A percentile compares a stretch with the other conserved stretches of the same genome.
Evolutionary conservation across 2,888 invertebrate genomes (phyloP).

Genomic region (Deroplatys truncata): DNA sequence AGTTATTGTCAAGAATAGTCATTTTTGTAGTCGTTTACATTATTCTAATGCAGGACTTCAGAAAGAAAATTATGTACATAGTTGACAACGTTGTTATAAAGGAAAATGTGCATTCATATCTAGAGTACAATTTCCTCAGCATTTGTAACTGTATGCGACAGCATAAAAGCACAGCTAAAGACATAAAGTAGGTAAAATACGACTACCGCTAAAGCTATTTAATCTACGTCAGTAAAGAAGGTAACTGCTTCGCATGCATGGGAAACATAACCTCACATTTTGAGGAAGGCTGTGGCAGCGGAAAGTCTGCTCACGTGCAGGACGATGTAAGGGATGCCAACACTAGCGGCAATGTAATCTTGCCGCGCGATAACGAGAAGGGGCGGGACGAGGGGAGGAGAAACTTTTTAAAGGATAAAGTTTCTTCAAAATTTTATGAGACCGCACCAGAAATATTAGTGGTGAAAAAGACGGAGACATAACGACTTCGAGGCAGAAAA

Average conservation of each 20-base stretch:
- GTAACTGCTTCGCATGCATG: neutral
- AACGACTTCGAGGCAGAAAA: neutral
- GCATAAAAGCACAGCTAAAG: neutral
- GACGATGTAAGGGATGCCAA: neutral
- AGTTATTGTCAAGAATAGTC: neutral
- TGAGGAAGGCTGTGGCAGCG: neutral
- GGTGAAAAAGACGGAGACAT: neutral
- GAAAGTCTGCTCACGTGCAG: neutral
- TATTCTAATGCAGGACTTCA: neutral
- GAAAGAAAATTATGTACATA: neutral
- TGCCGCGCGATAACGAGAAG: neutral
- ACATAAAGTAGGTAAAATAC: neutral
- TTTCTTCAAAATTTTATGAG: constrained; percentile 22
- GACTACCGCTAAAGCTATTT: neutral
- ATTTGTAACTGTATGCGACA: neutral
- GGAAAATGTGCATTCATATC: neutral
- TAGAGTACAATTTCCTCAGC: neutral
- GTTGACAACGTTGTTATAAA: neutral
- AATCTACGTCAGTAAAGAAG: neutral
- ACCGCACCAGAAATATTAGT: constrained; percentile 17
- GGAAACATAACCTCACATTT: neutral
- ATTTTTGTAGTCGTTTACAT: neutral
- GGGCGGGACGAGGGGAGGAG: neutral
- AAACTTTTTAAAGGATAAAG: constrained; percentile 22
- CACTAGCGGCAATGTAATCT: neutral